These are phyloP conservation scores for Falcunculus frontatus DNA, from an alignment of 2,113 vertebrate species.

Conservation along the genomic window DNA sequence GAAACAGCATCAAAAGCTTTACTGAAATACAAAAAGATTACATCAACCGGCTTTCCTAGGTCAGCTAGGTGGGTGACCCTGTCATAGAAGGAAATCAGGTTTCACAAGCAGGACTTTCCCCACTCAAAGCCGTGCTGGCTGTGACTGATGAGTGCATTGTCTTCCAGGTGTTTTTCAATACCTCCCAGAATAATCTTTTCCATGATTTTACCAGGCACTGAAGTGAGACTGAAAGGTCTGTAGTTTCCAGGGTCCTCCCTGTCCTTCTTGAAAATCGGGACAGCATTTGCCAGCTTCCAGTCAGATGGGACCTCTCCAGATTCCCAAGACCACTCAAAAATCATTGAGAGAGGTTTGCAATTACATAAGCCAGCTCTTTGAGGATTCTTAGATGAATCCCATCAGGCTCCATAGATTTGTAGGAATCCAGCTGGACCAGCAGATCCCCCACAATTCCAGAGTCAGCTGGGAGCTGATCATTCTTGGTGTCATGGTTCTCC, in stretches of 20 bases:
- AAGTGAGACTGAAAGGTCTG: background rate
- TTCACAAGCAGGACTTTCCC: background rate
- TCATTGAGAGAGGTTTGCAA: background rate
- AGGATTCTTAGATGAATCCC: background rate
- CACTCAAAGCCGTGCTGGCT: background rate
- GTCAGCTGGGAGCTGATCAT: background rate
- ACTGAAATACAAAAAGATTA: background rate
- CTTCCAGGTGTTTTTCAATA: background rate
- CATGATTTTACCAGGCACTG: background rate
- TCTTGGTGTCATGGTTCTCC: background rate
- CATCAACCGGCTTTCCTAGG: background rate
- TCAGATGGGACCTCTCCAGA: background rate
- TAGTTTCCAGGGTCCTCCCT: background rate
- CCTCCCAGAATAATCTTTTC: background rate
- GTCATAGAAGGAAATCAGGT: background rate
- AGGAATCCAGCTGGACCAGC: background rate
- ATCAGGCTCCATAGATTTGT: background rate
- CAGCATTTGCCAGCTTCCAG: background rate
- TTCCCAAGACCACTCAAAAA: background rate
- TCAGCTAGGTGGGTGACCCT: background rate
- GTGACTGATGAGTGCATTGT: background rate
- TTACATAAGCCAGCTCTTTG: background rate
- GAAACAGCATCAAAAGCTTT: background rate
- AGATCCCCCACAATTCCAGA: background rate
- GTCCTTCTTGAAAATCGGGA: background rate